Evolutionary conservation across 2,888 invertebrate genomes (phyloP), one percentile per base, ranked within the genome.

Genomic region (Drosophila peninsularis): DNA sequence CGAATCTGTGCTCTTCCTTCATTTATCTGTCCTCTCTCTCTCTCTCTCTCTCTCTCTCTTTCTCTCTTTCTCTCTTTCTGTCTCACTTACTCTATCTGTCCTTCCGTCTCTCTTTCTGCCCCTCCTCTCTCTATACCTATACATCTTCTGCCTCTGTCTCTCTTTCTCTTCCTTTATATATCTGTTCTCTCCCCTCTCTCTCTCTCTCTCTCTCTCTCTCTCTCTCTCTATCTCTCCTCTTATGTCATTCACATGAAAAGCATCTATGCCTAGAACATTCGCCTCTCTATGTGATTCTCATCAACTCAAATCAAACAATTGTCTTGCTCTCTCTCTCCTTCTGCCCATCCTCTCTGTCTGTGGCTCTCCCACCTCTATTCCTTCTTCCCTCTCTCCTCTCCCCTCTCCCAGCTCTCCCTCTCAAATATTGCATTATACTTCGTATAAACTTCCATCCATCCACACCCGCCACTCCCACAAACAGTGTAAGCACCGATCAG

Each of bases 181-280:
- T 24, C 24, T 24, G 24, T 24, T 5, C n/a, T n/a, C 6, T 37
- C 37, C 9, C 39, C 39, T 39, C 39, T 17, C 39, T 39, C 39
- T 39, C 17, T 41, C 0, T 21, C 13, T 6, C 6, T 21, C 14
- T 9, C 10, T 17, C 0, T 39, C 4, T 17, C n/a, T 41, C 19
- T 11, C 19, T 19, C 2, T 5, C 11, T 41, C 19, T 41, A 5
- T 14, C 34, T 14, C 14, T 34, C 14, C 13, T 34, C 13, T 13
- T 13, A 5, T 13, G 13, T 34, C 13, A 13, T 34, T 34, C 34
- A n/a, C n/a, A n/a, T n/a, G n/a, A n/a, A n/a, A n/a, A n/a, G n/a
- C n/a, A n/a, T n/a, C 3, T 17, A n/a, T 39, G 1, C 9, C 6
- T 17, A 0, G n/a, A n/a, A n/a, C n/a, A n/a, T n/a, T 10, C 0